A percentile compares a stretch with the other conserved stretches of the same genome.
Evolutionary conservation across 2,113 vertebrate genomes (phyloP).

Genomic region (Passer montanus): DNA sequence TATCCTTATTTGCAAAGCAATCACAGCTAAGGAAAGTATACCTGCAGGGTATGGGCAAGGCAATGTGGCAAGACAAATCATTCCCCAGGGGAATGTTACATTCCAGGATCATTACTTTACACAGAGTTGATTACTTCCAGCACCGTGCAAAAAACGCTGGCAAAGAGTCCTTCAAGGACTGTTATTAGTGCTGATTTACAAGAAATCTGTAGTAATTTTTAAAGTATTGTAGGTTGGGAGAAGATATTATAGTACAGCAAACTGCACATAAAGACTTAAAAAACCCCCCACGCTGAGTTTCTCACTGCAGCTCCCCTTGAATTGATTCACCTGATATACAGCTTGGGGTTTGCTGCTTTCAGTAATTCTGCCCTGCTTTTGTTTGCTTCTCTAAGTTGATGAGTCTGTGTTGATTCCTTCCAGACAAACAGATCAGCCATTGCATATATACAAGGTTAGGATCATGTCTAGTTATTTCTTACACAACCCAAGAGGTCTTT

Average conservation of each 20-base stretch:
- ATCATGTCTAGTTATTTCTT: neutral
- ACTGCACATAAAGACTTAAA: neutral
- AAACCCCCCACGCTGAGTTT: fast-evolving
- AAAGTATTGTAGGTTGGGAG: neutral
- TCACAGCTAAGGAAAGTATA: neutral
- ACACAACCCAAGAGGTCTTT: neutral
- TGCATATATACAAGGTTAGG: neutral
- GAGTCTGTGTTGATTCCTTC: neutral
- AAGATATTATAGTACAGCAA: neutral
- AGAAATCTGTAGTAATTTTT: slow-evolving; percentile 23
- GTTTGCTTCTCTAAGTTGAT: neutral
- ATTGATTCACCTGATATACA: neutral
- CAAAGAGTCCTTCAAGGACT: neutral
- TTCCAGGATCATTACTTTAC: neutral
- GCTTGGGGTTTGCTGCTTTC: neutral
- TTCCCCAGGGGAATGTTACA: neutral
- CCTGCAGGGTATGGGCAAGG: neutral
- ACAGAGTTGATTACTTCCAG: neutral
- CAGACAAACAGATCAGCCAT: neutral
- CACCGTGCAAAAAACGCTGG: neutral
- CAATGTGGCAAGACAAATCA: neutral
- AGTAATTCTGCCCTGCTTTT: neutral
- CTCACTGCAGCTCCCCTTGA: neutral
- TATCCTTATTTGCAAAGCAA: slow-evolving; percentile 11
- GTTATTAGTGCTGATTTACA: slow-evolving; percentile 18